phyloP scores from a whole-genome alignment of 2,113 vertebrate genomes.

The Poeciliopsis occidentalis region DNA sequence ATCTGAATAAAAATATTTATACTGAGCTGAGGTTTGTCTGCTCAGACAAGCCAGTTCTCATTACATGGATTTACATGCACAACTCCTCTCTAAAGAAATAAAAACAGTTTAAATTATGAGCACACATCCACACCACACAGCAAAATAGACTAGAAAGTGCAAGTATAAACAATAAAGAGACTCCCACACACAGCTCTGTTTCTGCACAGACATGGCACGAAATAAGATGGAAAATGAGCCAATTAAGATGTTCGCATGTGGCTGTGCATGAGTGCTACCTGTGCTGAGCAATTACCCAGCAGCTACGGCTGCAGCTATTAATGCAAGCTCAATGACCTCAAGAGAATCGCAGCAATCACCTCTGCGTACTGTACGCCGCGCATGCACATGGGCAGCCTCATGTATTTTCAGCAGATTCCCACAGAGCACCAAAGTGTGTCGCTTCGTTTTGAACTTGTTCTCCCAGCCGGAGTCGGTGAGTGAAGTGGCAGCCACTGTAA shows the following conservation, averaged over 20 bases:
- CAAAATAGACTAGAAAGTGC: not conserved
- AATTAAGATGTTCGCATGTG: not conserved
- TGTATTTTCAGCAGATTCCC: not conserved
- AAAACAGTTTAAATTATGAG: not conserved
- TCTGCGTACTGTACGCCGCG: too few relatives aligned
- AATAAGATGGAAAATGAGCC: not conserved
- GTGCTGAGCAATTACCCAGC: slow-evolving; percentile 8
- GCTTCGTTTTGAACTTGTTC: slow-evolving; percentile 1
- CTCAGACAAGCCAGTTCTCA: slow-evolving; percentile 46
- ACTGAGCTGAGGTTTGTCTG: slow-evolving; percentile 22
- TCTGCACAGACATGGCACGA: not conserved
- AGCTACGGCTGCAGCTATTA: slow-evolving; percentile 19
- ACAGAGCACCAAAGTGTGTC: slow-evolving; percentile 21
- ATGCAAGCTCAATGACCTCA: slow-evolving; percentile 13
- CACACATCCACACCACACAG: slow-evolving; percentile 4
- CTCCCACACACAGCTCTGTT: not conserved
- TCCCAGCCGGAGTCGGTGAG: slow-evolving; percentile 24
- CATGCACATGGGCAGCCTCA: not conserved
- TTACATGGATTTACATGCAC: slow-evolving; percentile 16
- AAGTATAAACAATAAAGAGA: slow-evolving; percentile 12
- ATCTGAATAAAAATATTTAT: slow-evolving; percentile 8
- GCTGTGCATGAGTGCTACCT: not conserved
- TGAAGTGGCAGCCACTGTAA: slow-evolving; percentile 36
- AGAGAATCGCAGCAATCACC: not conserved
- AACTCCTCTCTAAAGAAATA: not conserved